Evolutionary conservation across 2,113 vertebrate genomes (phyloP).

Genomic region (Donacobius atricapilla): DNA sequence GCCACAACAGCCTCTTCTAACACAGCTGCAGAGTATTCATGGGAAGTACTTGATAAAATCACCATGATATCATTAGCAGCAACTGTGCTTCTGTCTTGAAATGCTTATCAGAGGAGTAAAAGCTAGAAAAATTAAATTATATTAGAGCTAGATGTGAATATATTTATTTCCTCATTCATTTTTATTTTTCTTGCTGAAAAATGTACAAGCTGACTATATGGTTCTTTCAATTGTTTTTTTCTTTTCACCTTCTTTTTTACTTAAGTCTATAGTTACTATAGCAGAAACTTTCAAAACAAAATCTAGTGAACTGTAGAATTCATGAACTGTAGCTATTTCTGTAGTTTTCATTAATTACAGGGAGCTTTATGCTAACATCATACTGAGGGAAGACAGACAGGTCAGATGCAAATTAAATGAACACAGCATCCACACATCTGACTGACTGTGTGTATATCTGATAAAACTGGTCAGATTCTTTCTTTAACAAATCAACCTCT

Average conservation of each 20-base stretch:
- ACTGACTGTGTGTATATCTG: background rate
- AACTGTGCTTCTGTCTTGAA: background rate
- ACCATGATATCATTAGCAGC: background rate
- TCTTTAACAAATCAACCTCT: background rate
- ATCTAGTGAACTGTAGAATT: background rate
- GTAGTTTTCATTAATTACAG: background rate
- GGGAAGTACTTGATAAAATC: slow-evolving; percentile 43
- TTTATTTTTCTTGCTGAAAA: background rate
- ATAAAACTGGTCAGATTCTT: background rate
- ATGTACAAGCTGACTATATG: background rate
- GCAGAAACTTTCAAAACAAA: background rate
- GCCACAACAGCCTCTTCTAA: slow-evolving; percentile 17
- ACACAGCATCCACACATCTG: background rate
- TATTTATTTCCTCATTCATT: background rate
- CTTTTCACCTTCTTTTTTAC: background rate
- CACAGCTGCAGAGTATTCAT: slow-evolving; percentile 40
- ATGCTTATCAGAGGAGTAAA: background rate
- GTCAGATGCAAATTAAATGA: background rate
- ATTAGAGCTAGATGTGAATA: background rate
- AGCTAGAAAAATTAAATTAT: background rate
- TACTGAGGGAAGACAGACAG: background rate
- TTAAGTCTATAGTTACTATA: background rate
- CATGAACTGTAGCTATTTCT: background rate
- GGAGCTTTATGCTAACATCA: background rate
- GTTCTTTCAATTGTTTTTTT: background rate